phyloP scores from a whole-genome alignment of 1,140 invertebrate species.

The Neelides sp. region DNA sequence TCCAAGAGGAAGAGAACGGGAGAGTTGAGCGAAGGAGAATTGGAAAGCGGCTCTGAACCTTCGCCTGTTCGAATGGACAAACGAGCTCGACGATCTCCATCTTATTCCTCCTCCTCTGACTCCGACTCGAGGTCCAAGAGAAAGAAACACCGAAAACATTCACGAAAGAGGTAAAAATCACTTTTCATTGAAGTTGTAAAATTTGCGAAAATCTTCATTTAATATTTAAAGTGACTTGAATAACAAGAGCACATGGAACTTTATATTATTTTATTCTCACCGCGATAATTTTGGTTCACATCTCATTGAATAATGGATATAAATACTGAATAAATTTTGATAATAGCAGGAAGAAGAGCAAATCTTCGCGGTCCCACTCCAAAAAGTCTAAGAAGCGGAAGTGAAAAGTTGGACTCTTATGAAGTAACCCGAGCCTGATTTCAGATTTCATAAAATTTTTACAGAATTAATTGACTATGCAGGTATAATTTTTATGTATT shows the following conservation, averaged over 20 bases:
- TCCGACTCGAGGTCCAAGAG: neutral
- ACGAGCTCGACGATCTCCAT: neutral
- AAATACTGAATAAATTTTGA: neutral
- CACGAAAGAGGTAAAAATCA: too few relatives aligned
- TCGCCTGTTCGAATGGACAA: too few relatives aligned
- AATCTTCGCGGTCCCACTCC: conserved; percentile 9
- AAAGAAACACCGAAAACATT: too few relatives aligned
- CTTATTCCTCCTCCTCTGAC: neutral
- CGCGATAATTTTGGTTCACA: too few relatives aligned
- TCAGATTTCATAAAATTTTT: too few relatives aligned
- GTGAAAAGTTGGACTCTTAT: too few relatives aligned
- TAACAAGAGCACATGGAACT: neutral
- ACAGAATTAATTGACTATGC: too few relatives aligned
- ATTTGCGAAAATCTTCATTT: conserved; percentile 12
- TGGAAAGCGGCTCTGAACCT: too few relatives aligned
- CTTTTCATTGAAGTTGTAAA: conserved; percentile 13
- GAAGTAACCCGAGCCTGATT: too few relatives aligned
- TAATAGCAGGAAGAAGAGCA: conserved; percentile 6
- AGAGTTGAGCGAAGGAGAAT: too few relatives aligned
- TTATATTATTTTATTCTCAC: neutral
- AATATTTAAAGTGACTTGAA: neutral
- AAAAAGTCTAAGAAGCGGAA: conserved; percentile 17
- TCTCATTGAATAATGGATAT: neutral
- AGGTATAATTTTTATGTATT: too few relatives aligned
- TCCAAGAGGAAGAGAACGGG: too few relatives aligned